Percentiles rank a stretch among this genome's conserved stretches.
phyloP scores from a whole-genome alignment of 2,888 invertebrate species.

The Pycnomerus fuliginosus region DNA sequence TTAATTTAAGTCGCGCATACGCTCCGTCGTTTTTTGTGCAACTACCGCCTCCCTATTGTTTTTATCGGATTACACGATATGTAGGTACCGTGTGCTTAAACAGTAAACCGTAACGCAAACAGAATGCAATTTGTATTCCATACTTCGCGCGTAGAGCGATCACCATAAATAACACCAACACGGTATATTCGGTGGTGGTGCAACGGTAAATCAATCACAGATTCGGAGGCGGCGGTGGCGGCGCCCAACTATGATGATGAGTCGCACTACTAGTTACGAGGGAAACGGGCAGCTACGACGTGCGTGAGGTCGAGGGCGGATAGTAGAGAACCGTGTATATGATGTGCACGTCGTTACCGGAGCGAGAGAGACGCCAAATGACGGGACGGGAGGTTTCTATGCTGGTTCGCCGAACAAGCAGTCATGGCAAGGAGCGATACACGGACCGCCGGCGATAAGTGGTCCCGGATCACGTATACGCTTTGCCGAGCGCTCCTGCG shows the following conservation, averaged over 20 bases:
- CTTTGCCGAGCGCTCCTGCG: slow-evolving; percentile 3
- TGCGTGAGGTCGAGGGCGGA: slow-evolving; percentile 2
- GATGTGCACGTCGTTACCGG: slow-evolving; percentile 3
- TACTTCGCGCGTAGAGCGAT: too few species aligned
- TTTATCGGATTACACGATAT: slow-evolving; percentile 16
- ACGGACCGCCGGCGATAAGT: slow-evolving; percentile 32
- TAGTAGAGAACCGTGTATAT: slow-evolving; percentile 4
- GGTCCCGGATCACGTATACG: slow-evolving; percentile 37
- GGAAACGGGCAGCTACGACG: background rate
- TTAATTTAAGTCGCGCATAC: slow-evolving; percentile 18
- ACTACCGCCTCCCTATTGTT: slow-evolving; percentile 13
- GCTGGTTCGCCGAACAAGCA: slow-evolving; percentile 2
- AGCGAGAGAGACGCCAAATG: background rate
- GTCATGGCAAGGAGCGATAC: slow-evolving; percentile 26
- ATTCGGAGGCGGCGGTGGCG: slow-evolving; percentile 1
- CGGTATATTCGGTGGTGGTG: too few species aligned
- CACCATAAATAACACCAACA: too few species aligned
- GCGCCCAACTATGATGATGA: too few species aligned
- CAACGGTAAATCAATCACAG: background rate
- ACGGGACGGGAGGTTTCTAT: background rate
- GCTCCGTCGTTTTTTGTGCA: slow-evolving; percentile 8
- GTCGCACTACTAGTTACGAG: too few species aligned
- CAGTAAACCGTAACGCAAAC: too few species aligned
- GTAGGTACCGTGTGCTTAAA: slow-evolving; percentile 1
- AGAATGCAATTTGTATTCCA: too few species aligned